These are phyloP conservation scores for Selenia dentaria DNA, from an alignment of 2,888 invertebrate species.

Conservation along the genomic window DNA sequence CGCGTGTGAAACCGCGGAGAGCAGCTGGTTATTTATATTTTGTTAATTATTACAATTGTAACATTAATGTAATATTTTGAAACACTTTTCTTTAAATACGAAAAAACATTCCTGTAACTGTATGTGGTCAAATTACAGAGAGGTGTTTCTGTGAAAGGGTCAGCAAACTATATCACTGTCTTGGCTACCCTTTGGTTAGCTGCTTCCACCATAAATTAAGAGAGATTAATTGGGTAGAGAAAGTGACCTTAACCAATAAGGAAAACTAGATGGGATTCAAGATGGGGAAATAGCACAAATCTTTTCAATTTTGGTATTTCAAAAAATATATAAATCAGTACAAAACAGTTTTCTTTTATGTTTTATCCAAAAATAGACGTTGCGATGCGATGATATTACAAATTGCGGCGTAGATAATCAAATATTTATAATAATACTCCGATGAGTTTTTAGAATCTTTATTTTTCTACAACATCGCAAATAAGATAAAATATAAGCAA, in stretches of 20 bases:
- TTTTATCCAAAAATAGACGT: too few relatives aligned
- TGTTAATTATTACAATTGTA: too few relatives aligned
- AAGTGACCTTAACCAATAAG: slow-evolving; percentile 18
- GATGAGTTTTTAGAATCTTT: neutral
- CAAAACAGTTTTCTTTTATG: too few relatives aligned
- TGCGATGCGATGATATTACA: too few relatives aligned
- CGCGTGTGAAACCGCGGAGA: too few relatives aligned
- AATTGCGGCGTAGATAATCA: too few relatives aligned
- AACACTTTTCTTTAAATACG: too few relatives aligned
- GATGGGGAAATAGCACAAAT: slow-evolving; percentile 1
- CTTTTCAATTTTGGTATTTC: neutral
- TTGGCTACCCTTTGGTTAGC: neutral
- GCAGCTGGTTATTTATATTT: too few relatives aligned
- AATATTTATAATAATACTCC: too few relatives aligned
- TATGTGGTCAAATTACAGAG: too few relatives aligned
- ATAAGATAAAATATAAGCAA: slow-evolving; percentile 15
- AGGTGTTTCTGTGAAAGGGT: neutral
- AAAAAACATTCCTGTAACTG: too few relatives aligned
- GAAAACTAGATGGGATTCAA: slow-evolving; percentile 21
- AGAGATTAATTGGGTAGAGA: slow-evolving; percentile 15
- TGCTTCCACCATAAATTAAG: slow-evolving; percentile 9
- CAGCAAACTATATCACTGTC: slow-evolving; percentile 4
- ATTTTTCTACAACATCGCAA: slow-evolving; percentile 1
- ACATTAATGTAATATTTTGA: too few relatives aligned
- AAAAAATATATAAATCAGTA: neutral